Evolutionary conservation across 2,888 invertebrate species (phyloP).

Genomic region (Eilema sororculum): DNA sequence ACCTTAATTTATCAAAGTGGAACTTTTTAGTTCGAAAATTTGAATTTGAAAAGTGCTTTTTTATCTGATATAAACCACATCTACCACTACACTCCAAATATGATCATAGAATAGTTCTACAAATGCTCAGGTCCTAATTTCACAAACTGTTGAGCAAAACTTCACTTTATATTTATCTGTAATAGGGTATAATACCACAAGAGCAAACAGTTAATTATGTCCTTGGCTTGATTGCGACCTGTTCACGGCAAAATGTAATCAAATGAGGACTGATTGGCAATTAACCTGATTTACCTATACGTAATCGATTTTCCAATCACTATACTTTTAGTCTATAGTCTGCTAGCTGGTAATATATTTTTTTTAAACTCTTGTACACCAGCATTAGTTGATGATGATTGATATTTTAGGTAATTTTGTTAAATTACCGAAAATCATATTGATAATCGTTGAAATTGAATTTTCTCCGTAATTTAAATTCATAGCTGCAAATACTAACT

Average conservation of each 20-base stretch:
- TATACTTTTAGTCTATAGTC: not conserved
- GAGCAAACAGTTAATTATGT: conserved; percentile 24
- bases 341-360: not conserved
- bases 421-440: no score
- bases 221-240: not conserved
- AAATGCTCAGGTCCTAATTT: conserved; percentile 65
- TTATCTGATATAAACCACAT: conserved; percentile 1
- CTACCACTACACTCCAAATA: conserved; percentile 31
- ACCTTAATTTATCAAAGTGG: no score
- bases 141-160: conserved; percentile 67
- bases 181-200: conserved; percentile 20
- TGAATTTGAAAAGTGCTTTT: not conserved
- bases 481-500: no score
- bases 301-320: not conserved
- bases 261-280: not conserved
- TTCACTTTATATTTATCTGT: conserved; percentile 39
- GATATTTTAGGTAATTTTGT: no score
- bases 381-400: no score
- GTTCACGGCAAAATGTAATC: not conserved
- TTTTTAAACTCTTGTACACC: no score
- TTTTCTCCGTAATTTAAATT: no score
- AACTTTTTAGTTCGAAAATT: no score
- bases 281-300: not conserved
- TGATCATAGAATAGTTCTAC: conserved; percentile 49
- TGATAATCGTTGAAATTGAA: no score